These are phyloP conservation scores for Drosophila suzukii DNA, from an alignment of 1,140 invertebrate species.

Conservation along the genomic window DNA sequence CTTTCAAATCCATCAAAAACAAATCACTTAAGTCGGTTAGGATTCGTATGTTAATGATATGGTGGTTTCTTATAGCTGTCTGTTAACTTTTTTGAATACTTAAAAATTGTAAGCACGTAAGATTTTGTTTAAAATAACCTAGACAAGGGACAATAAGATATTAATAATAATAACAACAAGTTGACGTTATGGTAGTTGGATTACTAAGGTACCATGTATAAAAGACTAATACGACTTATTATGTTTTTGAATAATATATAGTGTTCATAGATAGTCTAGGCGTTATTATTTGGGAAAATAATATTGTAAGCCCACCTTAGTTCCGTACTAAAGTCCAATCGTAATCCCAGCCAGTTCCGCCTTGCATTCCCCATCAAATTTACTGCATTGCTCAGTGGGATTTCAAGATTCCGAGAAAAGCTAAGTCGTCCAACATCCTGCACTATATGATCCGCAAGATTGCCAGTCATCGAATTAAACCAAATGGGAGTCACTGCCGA, in stretches of 20 bases:
- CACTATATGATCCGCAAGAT: background rate
- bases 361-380: slow-evolving; percentile 7
- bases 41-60: background rate
- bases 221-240: too few species aligned
- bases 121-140: too few species aligned
- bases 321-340: slow-evolving; percentile 9
- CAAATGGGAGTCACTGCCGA: slow-evolving; percentile 21
- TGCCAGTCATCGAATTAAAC: slow-evolving; percentile 18
- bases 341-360: slow-evolving; percentile 11
- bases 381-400: slow-evolving; percentile 12
- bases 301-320: background rate
- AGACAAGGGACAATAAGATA: too few species aligned
- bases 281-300: background rate
- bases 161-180: too few species aligned
- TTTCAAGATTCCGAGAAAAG: slow-evolving; percentile 21
- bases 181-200: too few species aligned
- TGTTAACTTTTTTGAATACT: background rate
- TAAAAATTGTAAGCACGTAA: too few species aligned
- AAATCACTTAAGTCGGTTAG: background rate
- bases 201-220: too few species aligned
- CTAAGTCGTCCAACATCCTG: slow-evolving; percentile 20
- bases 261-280: too few species aligned
- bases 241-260: too few species aligned
- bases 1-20: slow-evolving; percentile 10
- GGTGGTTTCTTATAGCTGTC: background rate